Base-by-base conservation (phyloP, 2,113 vertebrate genomes). In the Pagrus major region DNA sequence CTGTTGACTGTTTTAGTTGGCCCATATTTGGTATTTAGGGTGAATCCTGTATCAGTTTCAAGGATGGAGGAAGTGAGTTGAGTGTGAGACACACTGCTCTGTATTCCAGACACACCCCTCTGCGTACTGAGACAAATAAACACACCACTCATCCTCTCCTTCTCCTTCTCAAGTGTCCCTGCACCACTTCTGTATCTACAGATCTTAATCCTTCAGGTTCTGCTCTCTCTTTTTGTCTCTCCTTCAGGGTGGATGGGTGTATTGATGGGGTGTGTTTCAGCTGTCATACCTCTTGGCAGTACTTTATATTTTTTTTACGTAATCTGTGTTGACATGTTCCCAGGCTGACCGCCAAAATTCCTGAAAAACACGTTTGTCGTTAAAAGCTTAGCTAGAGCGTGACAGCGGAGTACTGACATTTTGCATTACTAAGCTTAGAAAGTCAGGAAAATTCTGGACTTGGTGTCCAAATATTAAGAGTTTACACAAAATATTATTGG, bases 91-190 rank as follows among this genome's bases (percentile, higher is more conserved):
- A 29, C 29, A 21, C 75, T 84, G 68, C 31, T 90, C 75, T 85
- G 86, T 92, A 88, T 90, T 91, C 85, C 52, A 60, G 85, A 82
- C 89, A 87, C 88, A 80, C 58, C 78, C 61, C 82, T 84, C 77
- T 94, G 86, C 74, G 46, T 85, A 70, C 71, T 78, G 68, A 87
- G 70, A 79, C 73, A 67, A 83, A 89, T 59, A 61, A 61, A 80
- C 72, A 58, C 68, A 54, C 31, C 49, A 11, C 52, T 55, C 55
- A 52, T 61, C 59, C 41, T 71, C 42, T 59, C 70, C 9, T 25
- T 41, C 66, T 78, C 46, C 9, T 23, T 37, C 66, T 78, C 46
- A 31, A 55, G 63, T 71, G 55, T 63, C 63, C 33, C 39, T 60
- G 41, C 64, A 81, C 31, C 59, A 54, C 4, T 20, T 78, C 61